These are phyloP conservation scores for Sebastes iracundus DNA, from an alignment of 2,797 vertebrate species.

Conservation along the genomic window DNA sequence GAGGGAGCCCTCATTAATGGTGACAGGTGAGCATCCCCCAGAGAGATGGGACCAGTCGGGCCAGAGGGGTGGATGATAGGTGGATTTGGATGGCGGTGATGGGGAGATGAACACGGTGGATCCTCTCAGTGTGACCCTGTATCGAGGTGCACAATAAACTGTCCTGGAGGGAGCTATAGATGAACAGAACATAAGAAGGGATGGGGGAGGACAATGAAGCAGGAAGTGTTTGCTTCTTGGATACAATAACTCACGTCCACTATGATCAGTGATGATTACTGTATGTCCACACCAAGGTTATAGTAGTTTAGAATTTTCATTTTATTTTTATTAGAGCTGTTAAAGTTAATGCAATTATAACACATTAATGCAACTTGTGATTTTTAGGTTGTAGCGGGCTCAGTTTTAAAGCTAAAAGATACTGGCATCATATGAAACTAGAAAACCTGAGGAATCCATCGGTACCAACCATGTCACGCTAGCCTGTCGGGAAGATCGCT, in stretches of 20 bases:
- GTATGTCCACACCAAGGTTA: not conserved
- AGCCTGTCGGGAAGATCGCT: too few species aligned
- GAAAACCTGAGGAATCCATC: too few species aligned
- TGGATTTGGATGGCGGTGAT: constrained; percentile 8
- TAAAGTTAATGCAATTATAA: too few species aligned
- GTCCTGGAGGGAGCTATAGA: constrained; percentile 19
- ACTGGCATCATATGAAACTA: too few species aligned
- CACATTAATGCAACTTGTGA: too few species aligned
- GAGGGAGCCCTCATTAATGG: constrained; percentile 63
- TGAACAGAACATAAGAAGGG: not conserved
- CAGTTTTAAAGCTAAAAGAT: too few species aligned
- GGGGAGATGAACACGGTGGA: constrained; percentile 31
- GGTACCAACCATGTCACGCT: too few species aligned
- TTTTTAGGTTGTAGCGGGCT: too few species aligned
- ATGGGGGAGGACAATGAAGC: not conserved
- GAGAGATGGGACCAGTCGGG: constrained; percentile 32
- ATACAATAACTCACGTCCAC: not conserved
- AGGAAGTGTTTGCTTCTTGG: not conserved
- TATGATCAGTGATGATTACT: not conserved
- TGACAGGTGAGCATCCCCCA: constrained; percentile 71
- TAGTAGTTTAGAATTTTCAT: too few species aligned
- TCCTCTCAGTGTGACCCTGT: constrained; percentile 13
- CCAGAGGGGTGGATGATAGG: constrained; percentile 39
- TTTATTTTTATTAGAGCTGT: too few species aligned
- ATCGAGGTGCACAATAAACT: constrained; percentile 40